phyloP scores from a whole-genome alignment of 2,113 vertebrate genomes.

The Stictonetta naevosa region DNA sequence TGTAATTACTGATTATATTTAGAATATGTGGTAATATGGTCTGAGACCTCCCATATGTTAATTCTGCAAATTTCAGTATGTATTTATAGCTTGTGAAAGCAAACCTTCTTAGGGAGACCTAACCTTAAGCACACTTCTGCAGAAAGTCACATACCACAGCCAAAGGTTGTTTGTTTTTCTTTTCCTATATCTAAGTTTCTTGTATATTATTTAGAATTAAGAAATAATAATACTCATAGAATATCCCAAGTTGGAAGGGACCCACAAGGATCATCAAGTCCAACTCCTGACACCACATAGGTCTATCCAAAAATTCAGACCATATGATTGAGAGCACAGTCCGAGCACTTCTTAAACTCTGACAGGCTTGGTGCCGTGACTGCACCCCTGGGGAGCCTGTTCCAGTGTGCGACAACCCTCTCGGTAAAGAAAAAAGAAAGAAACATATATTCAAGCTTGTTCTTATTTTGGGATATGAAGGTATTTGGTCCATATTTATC shows the following conservation, averaged over 20 bases:
- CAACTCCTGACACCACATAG: too few species aligned
- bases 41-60: constrained; percentile 21
- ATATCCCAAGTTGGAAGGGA: too few species aligned
- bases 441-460: background rate
- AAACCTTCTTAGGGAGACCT: background rate
- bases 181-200: background rate
- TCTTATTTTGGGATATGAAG: background rate
- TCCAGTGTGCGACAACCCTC: too few species aligned
- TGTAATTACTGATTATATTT: constrained; percentile 20
- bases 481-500: background rate
- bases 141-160: background rate
- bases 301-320: too few species aligned
- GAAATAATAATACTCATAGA: background rate
- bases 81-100: background rate
- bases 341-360: too few species aligned
- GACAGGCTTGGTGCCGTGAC: too few species aligned
- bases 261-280: too few species aligned
- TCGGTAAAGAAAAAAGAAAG: background rate
- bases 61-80: background rate
- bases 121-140: background rate
- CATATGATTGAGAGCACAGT: too few species aligned
- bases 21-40: background rate
- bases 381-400: too few species aligned
- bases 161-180: background rate
- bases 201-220: background rate